Percentiles rank a stretch among this genome's conserved stretches.
Evolutionary conservation across 1,140 invertebrate species (phyloP).

Genomic region (Armadillidium nasatum): DNA sequence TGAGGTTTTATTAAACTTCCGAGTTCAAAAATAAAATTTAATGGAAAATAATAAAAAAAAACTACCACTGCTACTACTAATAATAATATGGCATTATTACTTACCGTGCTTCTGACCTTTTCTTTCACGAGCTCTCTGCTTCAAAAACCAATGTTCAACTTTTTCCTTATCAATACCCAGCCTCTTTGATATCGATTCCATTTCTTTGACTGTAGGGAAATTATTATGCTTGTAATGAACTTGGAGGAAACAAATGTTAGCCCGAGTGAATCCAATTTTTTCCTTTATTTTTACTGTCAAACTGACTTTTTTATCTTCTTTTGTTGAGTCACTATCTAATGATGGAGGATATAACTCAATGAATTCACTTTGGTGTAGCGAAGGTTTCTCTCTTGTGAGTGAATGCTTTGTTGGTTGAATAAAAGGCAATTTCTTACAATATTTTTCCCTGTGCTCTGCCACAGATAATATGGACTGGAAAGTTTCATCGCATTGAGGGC

Average conservation of each 20-base stretch:
- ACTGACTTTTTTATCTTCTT: neutral
- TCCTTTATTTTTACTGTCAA: neutral
- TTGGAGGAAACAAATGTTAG: neutral
- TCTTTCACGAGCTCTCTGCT: neutral
- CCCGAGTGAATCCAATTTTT: neutral
- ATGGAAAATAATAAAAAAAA: neutral
- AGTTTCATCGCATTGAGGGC: slow-evolving; percentile 2
- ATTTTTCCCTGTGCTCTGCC: neutral
- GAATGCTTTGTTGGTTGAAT: neutral
- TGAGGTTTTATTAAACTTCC: no score
- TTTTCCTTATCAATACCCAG: neutral
- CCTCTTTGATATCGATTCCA: neutral
- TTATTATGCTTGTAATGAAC: neutral
- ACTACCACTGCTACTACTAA: neutral
- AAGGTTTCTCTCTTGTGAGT: neutral
- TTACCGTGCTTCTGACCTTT: neutral
- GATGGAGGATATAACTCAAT: neutral
- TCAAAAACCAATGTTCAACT: neutral
- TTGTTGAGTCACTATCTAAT: neutral
- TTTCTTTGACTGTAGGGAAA: neutral
- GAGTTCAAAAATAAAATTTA: neutral
- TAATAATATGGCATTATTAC: neutral
- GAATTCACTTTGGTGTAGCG: neutral
- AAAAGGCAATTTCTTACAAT: neutral
- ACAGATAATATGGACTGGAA: neutral